Conservation (phyloP, 2,113 vertebrate genomes). For the Tricholaema leucomelas region DNA sequence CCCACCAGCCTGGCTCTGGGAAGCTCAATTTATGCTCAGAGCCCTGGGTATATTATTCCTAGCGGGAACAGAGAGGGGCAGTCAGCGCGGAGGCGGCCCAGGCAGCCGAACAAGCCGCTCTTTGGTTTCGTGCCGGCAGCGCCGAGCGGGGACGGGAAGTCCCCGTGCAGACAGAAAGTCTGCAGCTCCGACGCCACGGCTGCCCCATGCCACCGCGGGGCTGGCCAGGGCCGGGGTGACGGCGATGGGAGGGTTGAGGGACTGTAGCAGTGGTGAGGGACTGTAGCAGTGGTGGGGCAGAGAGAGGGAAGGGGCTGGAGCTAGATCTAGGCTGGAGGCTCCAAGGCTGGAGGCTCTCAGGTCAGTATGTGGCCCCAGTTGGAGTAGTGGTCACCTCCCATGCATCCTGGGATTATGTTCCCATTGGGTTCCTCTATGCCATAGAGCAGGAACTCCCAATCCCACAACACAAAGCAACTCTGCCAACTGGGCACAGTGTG, state of each 20-base stretch:
- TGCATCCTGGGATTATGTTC: fast-evolving
- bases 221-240: not conserved
- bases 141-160: conserved; percentile 76
- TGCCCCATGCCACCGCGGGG: not conserved
- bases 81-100: conserved; percentile 46
- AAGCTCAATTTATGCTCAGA: conserved; percentile 62
- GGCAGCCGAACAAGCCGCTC: conserved; percentile 62
- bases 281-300: not conserved
- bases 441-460: fast-evolving
- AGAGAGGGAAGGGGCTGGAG: not conserved
- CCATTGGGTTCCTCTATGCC: fast-evolving
- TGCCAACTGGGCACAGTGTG: fast-evolving
- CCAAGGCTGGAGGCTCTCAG: fast-evolving
- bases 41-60: conserved; percentile 59
- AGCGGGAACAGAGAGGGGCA: conserved; percentile 65
- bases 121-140: conserved; percentile 67
- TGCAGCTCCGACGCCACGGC: conserved; percentile 53
- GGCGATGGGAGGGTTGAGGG: not conserved
- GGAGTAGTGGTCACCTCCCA: fast-evolving
- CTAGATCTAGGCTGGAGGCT: not conserved
- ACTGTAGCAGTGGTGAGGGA: not conserved
- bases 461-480: fast-evolving
- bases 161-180: conserved; percentile 79
- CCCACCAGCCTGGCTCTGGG: conserved; percentile 46
- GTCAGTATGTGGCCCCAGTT: fast-evolving